A percentile compares a stretch with the other conserved stretches of the same genome.
phyloP scores from a whole-genome alignment of 92 coral and sea anemone species.

The Paragorgia papillata region DNA sequence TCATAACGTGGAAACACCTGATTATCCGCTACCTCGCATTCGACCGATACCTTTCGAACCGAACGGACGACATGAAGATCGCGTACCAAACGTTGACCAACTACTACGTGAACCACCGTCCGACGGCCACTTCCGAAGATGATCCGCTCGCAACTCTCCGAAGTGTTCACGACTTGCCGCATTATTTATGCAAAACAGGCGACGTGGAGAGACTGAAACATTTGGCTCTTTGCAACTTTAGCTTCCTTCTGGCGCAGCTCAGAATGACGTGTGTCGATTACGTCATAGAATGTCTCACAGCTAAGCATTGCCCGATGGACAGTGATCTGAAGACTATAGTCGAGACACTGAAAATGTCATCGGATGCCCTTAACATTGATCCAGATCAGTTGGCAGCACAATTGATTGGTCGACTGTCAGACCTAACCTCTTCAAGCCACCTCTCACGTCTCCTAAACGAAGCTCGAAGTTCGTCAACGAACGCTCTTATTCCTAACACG shows the following conservation, averaged over 20 bases:
- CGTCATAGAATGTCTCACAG: slow-evolving; percentile 84
- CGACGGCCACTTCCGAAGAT: slow-evolving; percentile 73
- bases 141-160: slow-evolving; percentile 61
- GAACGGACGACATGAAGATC: slow-evolving; percentile 16
- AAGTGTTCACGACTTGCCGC: slow-evolving; percentile 32
- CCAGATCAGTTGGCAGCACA: slow-evolving; percentile 90
- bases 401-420: slow-evolving; percentile 89
- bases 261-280: slow-evolving; percentile 78
- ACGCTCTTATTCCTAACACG: slow-evolving; percentile 87
- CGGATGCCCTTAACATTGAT: slow-evolving; percentile 83
- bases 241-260: slow-evolving; percentile 73
- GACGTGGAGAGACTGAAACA: slow-evolving; percentile 41
- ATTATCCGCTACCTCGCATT: slow-evolving; percentile 79
- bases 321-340: slow-evolving; percentile 78
- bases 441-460: slow-evolving; percentile 89
- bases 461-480: slow-evolving; percentile 83
- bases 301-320: slow-evolving; percentile 49
- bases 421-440: slow-evolving; percentile 79
- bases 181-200: slow-evolving; percentile 36
- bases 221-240: slow-evolving; percentile 81
- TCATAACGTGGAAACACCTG: slow-evolving; percentile 86
- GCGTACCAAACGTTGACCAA: slow-evolving; percentile 42
- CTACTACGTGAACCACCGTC: slow-evolving; percentile 75
- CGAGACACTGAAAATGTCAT: slow-evolving; percentile 89
- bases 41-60: slow-evolving; percentile 72